Percentiles rank a stretch among this genome's conserved stretches.
phyloP scores from a whole-genome alignment of 2,113 vertebrate genomes.

The Hucho hucho region DNA sequence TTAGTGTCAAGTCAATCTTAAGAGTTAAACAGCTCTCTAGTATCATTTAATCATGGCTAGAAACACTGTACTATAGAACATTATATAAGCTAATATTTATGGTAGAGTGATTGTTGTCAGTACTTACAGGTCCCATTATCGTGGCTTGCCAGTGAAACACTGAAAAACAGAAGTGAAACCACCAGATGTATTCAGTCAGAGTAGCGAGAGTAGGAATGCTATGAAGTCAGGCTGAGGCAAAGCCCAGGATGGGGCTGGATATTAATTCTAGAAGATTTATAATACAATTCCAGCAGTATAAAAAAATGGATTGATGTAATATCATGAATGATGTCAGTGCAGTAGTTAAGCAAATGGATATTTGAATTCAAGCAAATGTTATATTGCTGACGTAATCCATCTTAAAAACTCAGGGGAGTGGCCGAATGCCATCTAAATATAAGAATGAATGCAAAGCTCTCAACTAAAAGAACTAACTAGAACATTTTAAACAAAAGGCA shows the following conservation, averaged over 20 bases:
- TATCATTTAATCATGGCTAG: not conserved
- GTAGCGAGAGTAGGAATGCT: not conserved
- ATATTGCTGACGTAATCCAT: not conserved
- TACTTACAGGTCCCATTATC: conserved; percentile 99
- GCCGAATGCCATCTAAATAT: not conserved
- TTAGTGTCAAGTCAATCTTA: not conserved
- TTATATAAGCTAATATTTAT: not conserved
- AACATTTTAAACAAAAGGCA: not conserved
- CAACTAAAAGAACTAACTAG: not conserved
- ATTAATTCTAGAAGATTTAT: no score
- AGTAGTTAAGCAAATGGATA: not conserved
- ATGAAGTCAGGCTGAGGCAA: no score
- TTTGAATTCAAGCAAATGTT: not conserved
- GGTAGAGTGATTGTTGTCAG: not conserved
- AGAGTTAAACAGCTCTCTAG: not conserved
- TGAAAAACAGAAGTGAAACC: conserved; percentile 56
- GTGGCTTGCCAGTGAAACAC: conserved; percentile 99
- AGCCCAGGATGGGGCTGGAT: not conserved
- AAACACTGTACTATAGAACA: conserved; percentile 1
- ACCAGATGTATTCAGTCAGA: not conserved
- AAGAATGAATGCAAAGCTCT: not conserved
- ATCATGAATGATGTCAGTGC: not conserved
- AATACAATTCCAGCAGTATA: no score
- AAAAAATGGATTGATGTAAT: not conserved
- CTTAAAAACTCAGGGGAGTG: not conserved